Base-by-base conservation (phyloP, 2,113 vertebrate species). In the Coptodon bakossiorum region DNA sequence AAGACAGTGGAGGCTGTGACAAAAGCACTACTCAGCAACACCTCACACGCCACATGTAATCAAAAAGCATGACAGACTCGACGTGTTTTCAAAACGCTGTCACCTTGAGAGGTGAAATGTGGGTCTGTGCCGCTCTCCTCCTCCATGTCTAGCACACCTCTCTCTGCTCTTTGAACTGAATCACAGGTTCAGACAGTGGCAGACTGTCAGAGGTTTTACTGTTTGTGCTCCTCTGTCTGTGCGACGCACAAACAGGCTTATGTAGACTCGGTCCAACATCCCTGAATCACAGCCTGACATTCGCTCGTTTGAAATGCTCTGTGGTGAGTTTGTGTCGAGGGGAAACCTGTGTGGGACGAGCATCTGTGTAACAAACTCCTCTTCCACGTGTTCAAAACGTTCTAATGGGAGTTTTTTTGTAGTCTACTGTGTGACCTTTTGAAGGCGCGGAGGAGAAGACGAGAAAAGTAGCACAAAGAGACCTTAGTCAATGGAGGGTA, bases 371-470 rank as follows among this genome's bases (percentile, higher is more conserved):
- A 80, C 27, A 68, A 81, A 90, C 48, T 61, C 80, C 31, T 40
- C 31, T 59, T 83, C n/a, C 19, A 6, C 17, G 10, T 9, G 17
- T 52, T 78, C 45, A n/a, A 78, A 52, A 57, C 16, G 6, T 52
- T 78, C 27, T 52, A 52, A 78, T n/a, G 29, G 43, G 24, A 52
- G 22, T 31, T 31, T 78, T 52, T 50, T n/a, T 52, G 43, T 19
- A 52, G 73, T 78, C 29, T n/a, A n/a, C 45, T 52, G 27, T 34
- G 27, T 78, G 86, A 91, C 90, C 90, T 93, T 91, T 93, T 85
- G 71, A 78, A 82, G 43, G 54, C 45, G 38, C 6, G 7, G 36
- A 36, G 13, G 36, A 86, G 22, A 52, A 78, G 45, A 10, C 3
- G 10, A 31, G 45, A 52, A 50, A 52, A 34, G 45, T 34, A 52